Conservation (phyloP, 2,797 vertebrate genomes). For the Lacerta viridis region DNA sequence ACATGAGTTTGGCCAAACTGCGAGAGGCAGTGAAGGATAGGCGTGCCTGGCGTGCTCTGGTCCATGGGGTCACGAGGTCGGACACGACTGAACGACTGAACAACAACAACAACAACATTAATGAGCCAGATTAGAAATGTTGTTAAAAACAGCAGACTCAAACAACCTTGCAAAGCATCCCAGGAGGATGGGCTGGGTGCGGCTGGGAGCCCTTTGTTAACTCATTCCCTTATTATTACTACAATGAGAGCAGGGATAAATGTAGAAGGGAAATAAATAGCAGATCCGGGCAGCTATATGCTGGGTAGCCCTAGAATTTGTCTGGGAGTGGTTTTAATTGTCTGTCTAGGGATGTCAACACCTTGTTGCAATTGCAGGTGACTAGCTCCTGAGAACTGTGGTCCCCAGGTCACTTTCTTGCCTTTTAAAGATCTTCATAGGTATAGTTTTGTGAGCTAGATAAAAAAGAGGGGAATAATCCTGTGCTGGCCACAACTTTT, state of each 20-base stretch:
- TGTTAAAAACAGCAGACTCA: slow-evolving; percentile 18
- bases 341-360: background rate
- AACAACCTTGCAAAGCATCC: slow-evolving; percentile 7
- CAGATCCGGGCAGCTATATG: background rate
- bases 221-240: slow-evolving; percentile 5
- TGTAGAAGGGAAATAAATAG: slow-evolving; percentile 20
- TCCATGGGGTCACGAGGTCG: no score
- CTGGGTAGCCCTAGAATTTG: background rate
- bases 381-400: background rate
- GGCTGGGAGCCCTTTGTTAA: background rate
- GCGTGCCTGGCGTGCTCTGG: no score
- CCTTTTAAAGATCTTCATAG: background rate
- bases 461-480: background rate
- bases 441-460: background rate
- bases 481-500: background rate
- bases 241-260: background rate
- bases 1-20: no score
- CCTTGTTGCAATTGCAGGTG: background rate
- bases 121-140: slow-evolving; percentile 15
- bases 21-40: no score
- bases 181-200: background rate
- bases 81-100: no score
- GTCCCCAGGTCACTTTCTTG: background rate
- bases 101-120: no score
- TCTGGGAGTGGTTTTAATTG: slow-evolving; percentile 3